Percentiles rank a stretch among this genome's conserved stretches.
phyloP scores from a whole-genome alignment of 2,113 vertebrate genomes.

The Stictonetta naevosa region DNA sequence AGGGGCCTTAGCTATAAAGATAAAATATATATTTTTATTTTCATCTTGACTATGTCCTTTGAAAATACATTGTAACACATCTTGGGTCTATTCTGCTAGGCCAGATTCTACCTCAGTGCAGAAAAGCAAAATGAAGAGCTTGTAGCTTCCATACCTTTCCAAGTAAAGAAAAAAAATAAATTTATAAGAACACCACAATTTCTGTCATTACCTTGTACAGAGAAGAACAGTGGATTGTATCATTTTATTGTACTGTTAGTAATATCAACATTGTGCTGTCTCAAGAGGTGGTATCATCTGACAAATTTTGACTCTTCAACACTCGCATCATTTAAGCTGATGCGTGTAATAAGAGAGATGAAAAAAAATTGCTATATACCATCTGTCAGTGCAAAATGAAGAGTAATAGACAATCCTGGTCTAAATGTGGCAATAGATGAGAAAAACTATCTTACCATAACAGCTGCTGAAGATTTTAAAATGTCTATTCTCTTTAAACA shows the following conservation, averaged over 20 bases:
- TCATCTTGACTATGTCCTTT: not conserved
- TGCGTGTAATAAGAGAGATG: not conserved
- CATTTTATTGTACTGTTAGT: not conserved
- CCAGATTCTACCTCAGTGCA: not conserved
- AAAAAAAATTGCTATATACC: not conserved
- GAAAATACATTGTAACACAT: not conserved
- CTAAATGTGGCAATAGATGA: constrained; percentile 43
- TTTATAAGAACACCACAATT: not conserved
- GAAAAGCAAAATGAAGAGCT: not conserved
- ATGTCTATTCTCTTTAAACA: constrained; percentile 18
- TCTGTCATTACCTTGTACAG: not conserved
- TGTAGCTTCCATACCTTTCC: not conserved
- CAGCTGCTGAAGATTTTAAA: constrained; percentile 10
- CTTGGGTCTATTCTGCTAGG: not conserved
- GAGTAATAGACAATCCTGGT: not conserved
- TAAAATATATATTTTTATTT: not conserved
- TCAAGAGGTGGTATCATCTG: not conserved
- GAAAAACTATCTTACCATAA: constrained; percentile 5
- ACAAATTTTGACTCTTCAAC: constrained; percentile 23
- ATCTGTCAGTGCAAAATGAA: not conserved
- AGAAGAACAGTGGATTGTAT: not conserved
- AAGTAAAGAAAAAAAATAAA: not conserved
- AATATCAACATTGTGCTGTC: not conserved
- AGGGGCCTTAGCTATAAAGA: not conserved
- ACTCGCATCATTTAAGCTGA: not conserved